Evolutionary conservation across 2,797 vertebrate species (phyloP), one percentile per base, ranked within the genome.

Genomic region (Paramormyrops hopkinsi): DNA sequence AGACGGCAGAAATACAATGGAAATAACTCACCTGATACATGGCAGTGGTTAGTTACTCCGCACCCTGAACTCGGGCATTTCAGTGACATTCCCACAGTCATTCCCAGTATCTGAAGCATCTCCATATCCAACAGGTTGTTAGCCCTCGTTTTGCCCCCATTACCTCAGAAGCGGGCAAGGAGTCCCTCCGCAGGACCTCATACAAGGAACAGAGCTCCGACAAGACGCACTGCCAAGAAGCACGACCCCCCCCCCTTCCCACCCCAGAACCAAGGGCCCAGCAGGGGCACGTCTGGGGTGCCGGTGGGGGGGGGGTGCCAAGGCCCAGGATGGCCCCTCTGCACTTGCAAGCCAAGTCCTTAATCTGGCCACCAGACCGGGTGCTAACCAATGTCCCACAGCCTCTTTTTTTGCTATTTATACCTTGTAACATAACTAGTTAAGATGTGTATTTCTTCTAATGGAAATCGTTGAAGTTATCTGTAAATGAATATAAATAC

Each of bases 401-500:
- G 92, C 89, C 90, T 90, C 89, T 92, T 62, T 54, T 91, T 90
- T 94, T 95, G 93, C 93, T 93, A 93, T 97, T 96, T 96, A 95
- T 96, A 96, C 95, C 95, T 93, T 98, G 97, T 98, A 97, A 96
- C 96, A 97, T 97, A 93, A 97, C 93, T 96, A 97, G 94, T 97
- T 95, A 65, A 96, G 95, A 95, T 96, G 97, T 98, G 97, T 96
- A 97, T 97, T 98, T 97, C 95, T 98, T 97, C 97, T 97, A 94
- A 94, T 93, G 92, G 92, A 96, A 96, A 96, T 95, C 95, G 95
- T 98, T 97, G 97, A 97, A 96, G 96, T 96, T 96, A 96, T 96
- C 95, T 99, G 98, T 99, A 99, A 97, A 99, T 97, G 94, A 96
- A 96, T 98, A 98, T 99, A 99, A 98, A 99, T 98, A 98, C 96